Base-by-base conservation (phyloP, 2,888 invertebrate genomes). In the Agapostemon virescens region DNA sequence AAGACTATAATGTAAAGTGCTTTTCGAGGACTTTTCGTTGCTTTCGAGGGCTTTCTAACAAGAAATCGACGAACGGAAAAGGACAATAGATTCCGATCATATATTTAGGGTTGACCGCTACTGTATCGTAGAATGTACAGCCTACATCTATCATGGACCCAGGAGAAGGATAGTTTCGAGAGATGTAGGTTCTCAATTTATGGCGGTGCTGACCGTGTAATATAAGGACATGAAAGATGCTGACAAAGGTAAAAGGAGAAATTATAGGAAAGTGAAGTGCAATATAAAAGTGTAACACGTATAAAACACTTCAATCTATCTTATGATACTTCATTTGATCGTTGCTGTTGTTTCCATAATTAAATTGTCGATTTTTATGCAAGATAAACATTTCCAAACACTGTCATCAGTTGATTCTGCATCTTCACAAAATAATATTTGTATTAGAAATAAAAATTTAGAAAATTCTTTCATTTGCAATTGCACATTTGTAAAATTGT, bases 181-280 rank as follows among this genome's bases (percentile, higher is more conserved):
- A 58, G 70, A 58, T 36, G 38, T 77, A 52, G 74, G 73, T 55
- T 40, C 49, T 63, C 63, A 70, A 83, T 83, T 82, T 79, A 82
- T 69, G 72, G 66, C 40, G 26, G 23, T 75, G 63, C 74, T 66
- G 20, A 49, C 40, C 40, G 40, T 17, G 66, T 66, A 66, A 66
- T 66, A 66, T 26, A 66, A 42, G 30, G 11, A 17, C 26, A 30
- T 26, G 26, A 42, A 42, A 42, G 20, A 67, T 67, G 42, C 26
- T 11, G 33, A n/a, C 11, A 5, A 36, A 20, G 20, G 33, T 13
- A 1, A 7, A 33, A 36, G 36, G 20, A 33, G 36, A 33, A 63
- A n/a, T 63, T n/a, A 11, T 20, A 63, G 11, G 61, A 20, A 61
- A 33, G 33, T 61, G 30, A 33, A 61, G 3, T 1, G 33, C 15